phyloP scores from a whole-genome alignment of 2,888 invertebrate genomes.

The Uloborus plumipes region DNA sequence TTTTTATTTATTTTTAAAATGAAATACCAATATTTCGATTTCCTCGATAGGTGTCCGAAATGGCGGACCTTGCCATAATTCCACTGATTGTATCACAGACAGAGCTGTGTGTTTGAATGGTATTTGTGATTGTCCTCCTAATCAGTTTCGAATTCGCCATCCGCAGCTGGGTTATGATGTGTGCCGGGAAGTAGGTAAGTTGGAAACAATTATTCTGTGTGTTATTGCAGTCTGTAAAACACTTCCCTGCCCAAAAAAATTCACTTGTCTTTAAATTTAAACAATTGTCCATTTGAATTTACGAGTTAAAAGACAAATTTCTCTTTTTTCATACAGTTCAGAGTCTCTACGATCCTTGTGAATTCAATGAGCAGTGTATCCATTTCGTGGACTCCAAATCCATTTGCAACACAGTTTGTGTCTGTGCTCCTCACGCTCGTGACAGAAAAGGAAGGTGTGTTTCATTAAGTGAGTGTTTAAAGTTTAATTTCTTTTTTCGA shows the following conservation, averaged over 20 bases:
- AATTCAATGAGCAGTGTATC: constrained; percentile 50
- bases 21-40: not conserved
- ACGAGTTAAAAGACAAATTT: no score
- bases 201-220: not conserved
- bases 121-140: constrained; percentile 39
- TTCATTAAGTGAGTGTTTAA: constrained; percentile 27
- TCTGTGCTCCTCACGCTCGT: constrained; percentile 37
- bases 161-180: constrained; percentile 41
- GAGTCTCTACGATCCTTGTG: constrained; percentile 57
- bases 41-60: constrained; percentile 25
- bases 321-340: constrained; percentile 29
- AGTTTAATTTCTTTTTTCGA: not conserved
- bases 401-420: constrained; percentile 40
- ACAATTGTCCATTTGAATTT: no score
- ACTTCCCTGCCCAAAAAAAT: no score
- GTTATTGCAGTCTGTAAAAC: no score
- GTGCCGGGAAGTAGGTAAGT: constrained; percentile 52
- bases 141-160: constrained; percentile 18
- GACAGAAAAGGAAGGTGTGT: constrained; percentile 46
- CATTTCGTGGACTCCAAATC: constrained; percentile 48
- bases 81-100: constrained; percentile 51
- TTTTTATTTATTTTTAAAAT: no score
- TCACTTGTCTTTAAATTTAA: no score
- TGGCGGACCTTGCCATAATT: constrained; percentile 21
- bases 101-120: constrained; percentile 27